Percentiles rank a stretch among this genome's conserved stretches.
These are phyloP conservation scores for Apocheima hispidaria DNA, from an alignment of 2,888 invertebrate genomes.

Conservation along the genomic window DNA sequence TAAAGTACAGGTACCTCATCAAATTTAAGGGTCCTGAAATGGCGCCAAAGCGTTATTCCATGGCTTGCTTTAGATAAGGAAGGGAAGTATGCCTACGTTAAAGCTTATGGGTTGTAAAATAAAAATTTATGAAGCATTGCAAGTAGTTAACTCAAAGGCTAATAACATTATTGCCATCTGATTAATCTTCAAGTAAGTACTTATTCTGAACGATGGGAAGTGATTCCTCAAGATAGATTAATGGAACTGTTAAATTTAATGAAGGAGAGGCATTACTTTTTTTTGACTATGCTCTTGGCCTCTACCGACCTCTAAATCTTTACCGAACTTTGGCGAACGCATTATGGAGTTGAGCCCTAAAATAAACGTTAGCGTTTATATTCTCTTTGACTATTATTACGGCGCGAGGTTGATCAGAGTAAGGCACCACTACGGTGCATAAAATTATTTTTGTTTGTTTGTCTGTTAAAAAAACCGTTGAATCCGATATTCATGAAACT, in stretches of 20 bases:
- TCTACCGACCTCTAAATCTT: too few relatives aligned
- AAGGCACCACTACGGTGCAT: too few relatives aligned
- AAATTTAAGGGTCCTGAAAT: not conserved
- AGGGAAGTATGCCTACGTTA: conserved; percentile 19
- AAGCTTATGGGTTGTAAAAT: conserved; percentile 24
- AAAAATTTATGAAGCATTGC: conserved; percentile 31
- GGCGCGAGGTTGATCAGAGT: too few relatives aligned
- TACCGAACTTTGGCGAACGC: too few relatives aligned
- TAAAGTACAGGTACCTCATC: not conserved
- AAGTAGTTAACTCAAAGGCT: conserved; percentile 12
- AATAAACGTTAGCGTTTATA: too few relatives aligned
- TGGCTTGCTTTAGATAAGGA: conserved; percentile 20
- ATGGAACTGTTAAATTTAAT: not conserved
- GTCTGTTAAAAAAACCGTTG: too few relatives aligned
- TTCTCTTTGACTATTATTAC: too few relatives aligned
- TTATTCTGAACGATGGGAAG: conserved; percentile 16
- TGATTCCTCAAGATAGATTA: conserved; percentile 1
- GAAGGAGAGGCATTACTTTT: not conserved
- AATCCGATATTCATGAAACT: too few relatives aligned
- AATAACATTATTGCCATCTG: conserved; percentile 12
- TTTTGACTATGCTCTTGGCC: too few relatives aligned
- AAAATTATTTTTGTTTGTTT: too few relatives aligned
- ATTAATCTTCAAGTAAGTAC: conserved; percentile 13
- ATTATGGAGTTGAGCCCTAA: too few relatives aligned
- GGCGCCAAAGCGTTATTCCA: conserved; percentile 6